phyloP scores from a whole-genome alignment of 2,888 invertebrate genomes.

The Pseudeuparius sepicola region DNA sequence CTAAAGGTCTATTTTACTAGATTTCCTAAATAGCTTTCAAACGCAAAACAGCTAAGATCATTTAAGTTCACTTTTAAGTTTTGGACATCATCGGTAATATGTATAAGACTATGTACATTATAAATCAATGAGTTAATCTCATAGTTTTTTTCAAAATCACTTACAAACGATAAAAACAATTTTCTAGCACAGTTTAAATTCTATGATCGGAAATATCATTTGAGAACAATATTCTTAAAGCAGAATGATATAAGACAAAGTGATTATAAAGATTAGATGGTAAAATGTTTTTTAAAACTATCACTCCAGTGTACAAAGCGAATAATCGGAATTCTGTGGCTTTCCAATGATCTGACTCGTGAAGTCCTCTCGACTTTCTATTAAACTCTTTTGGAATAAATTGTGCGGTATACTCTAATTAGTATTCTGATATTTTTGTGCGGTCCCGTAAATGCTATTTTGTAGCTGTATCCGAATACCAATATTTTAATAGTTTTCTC shows the following conservation, averaged over 20 bases:
- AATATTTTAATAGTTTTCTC: too few species aligned
- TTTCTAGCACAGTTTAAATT: slow-evolving; percentile 9
- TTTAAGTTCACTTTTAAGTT: too few species aligned
- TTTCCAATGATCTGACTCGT: slow-evolving; percentile 12
- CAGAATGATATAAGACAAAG: slow-evolving; percentile 13
- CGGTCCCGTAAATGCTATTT: too few species aligned
- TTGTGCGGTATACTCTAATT: slow-evolving; percentile 7
- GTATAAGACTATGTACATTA: too few species aligned
- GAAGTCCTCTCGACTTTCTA: slow-evolving; percentile 11
- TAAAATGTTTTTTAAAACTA: slow-evolving; percentile 9
- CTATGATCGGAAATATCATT: too few species aligned
- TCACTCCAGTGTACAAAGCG: slow-evolving; percentile 5
- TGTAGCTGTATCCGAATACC: too few species aligned
- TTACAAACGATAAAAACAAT: slow-evolving; percentile 7
- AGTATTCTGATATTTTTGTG: slow-evolving; percentile 12
- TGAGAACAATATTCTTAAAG: slow-evolving; percentile 11
- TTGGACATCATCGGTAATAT: too few species aligned
- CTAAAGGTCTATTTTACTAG: too few species aligned
- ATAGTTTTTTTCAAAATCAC: slow-evolving; percentile 11
- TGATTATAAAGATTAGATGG: slow-evolving; percentile 7
- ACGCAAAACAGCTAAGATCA: too few species aligned
- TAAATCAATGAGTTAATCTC: slow-evolving; percentile 6
- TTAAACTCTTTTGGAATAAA: slow-evolving; percentile 13
- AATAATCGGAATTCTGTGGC: slow-evolving; percentile 12
- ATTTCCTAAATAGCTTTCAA: too few species aligned